Percentiles rank a stretch among this genome's conserved stretches.
phyloP scores from a whole-genome alignment of 2,888 invertebrate genomes.

The Eupithecia dodoneata region DNA sequence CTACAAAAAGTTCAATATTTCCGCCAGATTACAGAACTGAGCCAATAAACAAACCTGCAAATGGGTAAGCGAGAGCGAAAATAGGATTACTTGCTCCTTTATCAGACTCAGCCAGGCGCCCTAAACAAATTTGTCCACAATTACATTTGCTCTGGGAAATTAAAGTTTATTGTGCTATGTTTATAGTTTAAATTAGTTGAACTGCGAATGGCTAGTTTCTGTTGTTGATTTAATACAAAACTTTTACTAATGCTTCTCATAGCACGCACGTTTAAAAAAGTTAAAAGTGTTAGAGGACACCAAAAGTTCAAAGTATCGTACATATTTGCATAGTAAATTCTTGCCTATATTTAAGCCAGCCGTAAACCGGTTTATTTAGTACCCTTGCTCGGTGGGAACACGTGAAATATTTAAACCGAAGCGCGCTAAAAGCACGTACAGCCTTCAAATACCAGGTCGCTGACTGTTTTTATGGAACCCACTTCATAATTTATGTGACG shows the following conservation, averaged over 20 bases:
- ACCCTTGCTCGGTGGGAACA: constrained; percentile 22
- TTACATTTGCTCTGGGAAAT: constrained; percentile 56
- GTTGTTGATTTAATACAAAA: not conserved
- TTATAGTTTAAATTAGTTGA: constrained; percentile 30
- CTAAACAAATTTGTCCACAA: constrained; percentile 67
- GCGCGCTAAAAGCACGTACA: constrained; percentile 40
- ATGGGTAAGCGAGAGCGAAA: constrained; percentile 51
- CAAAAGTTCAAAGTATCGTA: constrained; percentile 4
- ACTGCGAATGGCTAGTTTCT: not conserved
- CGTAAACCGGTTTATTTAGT: constrained; percentile 32
- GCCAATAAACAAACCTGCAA: constrained; percentile 48
- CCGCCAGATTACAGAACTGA: constrained; percentile 36
- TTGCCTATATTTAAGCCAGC: constrained; percentile 17
- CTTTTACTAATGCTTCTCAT: not conserved
- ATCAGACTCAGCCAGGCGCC: constrained; percentile 61
- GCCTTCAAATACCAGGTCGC: constrained; percentile 36
- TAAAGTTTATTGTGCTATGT: constrained; percentile 41
- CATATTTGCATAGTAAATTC: constrained; percentile 6
- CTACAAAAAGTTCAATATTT: constrained; percentile 34
- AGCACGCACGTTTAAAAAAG: not conserved
- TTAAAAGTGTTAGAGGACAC: no score
- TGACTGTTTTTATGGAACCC: constrained; percentile 36
- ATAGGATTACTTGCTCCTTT: constrained; percentile 60
- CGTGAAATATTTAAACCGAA: constrained; percentile 42
- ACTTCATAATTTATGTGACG: constrained; percentile 36